Evolutionary conservation across 1,140 invertebrate species (phyloP).

Genomic region (Antheraea pernyi): DNA sequence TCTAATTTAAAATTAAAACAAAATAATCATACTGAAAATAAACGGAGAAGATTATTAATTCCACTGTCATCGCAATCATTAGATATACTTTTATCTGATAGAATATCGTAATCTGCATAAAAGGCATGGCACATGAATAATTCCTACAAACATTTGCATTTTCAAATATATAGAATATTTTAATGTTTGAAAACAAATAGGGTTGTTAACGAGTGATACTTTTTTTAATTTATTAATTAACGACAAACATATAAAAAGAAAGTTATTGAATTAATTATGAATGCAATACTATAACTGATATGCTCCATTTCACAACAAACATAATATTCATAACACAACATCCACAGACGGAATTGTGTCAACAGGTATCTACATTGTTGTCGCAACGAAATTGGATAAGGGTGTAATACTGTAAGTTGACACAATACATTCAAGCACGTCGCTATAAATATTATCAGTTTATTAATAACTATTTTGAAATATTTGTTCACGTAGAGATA

Average conservation of each 20-base stretch:
- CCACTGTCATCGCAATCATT: neutral
- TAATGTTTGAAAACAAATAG: neutral
- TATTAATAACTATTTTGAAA: constrained; percentile 2
- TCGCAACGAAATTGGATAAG: constrained; percentile 24
- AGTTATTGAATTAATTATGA: constrained; percentile 7
- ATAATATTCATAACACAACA: neutral
- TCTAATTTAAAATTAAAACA: neutral
- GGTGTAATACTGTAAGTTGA: constrained; percentile 15
- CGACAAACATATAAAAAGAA: neutral
- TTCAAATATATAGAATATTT: neutral
- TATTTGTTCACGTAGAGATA: neutral
- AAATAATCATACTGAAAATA: neutral
- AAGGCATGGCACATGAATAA: neutral
- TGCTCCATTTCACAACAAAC: constrained; percentile 21
- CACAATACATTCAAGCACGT: constrained; percentile 13
- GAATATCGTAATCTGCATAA: neutral
- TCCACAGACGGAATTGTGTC: constrained; percentile 11
- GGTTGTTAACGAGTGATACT: neutral
- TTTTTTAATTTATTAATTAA: neutral
- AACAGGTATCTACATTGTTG: constrained; percentile 18
- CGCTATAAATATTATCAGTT: constrained; percentile 8
- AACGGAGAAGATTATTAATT: neutral
- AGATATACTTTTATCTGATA: neutral
- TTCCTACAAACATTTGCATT: neutral
- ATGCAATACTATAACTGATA: constrained; percentile 8